A percentile compares a stretch with the other conserved stretches of the same genome.
Evolutionary conservation across 2,797 vertebrate genomes (phyloP).

Genomic region (Sebastes oblongus): DNA sequence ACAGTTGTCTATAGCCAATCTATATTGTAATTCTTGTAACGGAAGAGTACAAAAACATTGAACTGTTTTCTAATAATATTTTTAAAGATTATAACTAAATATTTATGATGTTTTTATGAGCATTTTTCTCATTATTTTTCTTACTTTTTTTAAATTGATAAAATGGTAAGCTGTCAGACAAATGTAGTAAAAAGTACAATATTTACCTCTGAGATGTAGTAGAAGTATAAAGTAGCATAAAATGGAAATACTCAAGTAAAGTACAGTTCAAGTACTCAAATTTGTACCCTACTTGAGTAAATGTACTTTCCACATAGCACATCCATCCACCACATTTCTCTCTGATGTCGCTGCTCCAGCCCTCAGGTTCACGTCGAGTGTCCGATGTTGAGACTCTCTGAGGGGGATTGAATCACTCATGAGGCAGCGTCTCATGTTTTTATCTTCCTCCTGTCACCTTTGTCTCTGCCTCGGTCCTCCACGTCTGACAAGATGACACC

Average conservation of each 20-base stretch:
- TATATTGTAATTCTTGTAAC: too few relatives aligned
- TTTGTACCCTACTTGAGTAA: too few relatives aligned
- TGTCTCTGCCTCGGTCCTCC: slow-evolving; percentile 26
- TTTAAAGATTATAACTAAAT: background rate
- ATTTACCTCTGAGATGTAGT: too few relatives aligned
- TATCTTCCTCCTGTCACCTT: slow-evolving; percentile 30
- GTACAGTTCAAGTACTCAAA: too few relatives aligned
- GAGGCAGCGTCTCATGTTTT: slow-evolving; percentile 20
- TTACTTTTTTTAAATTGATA: background rate
- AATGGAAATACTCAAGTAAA: too few relatives aligned
- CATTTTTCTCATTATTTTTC: accelerated
- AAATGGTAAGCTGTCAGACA: background rate
- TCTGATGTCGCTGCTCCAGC: background rate
- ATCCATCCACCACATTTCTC: background rate
- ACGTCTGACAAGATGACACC: slow-evolving; percentile 37
- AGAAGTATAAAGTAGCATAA: too few relatives aligned
- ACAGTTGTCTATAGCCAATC: too few relatives aligned
- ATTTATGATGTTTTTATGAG: background rate
- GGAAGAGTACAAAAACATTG: background rate
- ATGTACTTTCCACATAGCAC: background rate
- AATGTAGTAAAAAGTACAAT: too few relatives aligned
- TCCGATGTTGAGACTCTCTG: background rate
- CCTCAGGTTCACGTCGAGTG: slow-evolving; percentile 3
- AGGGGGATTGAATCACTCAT: slow-evolving; percentile 13
- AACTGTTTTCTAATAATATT: background rate